Conservation (phyloP, 2,797 vertebrate genomes). For the Mormyrus proboscirostris region DNA sequence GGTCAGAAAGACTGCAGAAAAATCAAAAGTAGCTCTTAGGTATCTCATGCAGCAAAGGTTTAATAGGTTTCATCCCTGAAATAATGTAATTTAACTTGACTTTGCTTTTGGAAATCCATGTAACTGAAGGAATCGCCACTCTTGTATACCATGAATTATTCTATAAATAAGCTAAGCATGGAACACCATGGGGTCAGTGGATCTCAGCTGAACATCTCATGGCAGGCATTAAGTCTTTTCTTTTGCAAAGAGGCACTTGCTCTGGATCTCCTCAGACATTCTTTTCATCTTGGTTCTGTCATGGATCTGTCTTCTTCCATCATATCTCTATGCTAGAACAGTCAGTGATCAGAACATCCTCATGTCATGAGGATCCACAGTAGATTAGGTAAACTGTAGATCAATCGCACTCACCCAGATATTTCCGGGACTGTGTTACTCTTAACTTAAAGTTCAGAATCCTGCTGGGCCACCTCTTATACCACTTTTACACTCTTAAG, state of each 20-base stretch:
- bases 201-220: not conserved
- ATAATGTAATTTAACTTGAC: not conserved
- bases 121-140: not conserved
- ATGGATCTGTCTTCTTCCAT: not conserved
- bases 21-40: not conserved
- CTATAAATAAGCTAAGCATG: not conserved
- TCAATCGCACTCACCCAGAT: not conserved
- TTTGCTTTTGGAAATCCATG: not conserved
- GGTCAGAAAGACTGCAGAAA: not conserved
- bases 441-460: not conserved
- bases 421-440: not conserved
- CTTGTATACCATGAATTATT: not conserved
- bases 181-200: not conserved
- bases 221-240: not conserved
- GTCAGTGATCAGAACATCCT: not conserved
- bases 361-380: not conserved
- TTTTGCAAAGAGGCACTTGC: not conserved
- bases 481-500: not conserved
- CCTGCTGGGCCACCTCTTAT: not conserved
- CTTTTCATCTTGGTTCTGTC: not conserved
- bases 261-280: not conserved
- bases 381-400: not conserved
- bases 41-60: no score
- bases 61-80: not conserved
- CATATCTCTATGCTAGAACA: not conserved